Percentiles rank a stretch among this genome's conserved stretches.
Evolutionary conservation across 2,888 invertebrate species (phyloP).

Genomic region (Pachycephus smyrnensis): DNA sequence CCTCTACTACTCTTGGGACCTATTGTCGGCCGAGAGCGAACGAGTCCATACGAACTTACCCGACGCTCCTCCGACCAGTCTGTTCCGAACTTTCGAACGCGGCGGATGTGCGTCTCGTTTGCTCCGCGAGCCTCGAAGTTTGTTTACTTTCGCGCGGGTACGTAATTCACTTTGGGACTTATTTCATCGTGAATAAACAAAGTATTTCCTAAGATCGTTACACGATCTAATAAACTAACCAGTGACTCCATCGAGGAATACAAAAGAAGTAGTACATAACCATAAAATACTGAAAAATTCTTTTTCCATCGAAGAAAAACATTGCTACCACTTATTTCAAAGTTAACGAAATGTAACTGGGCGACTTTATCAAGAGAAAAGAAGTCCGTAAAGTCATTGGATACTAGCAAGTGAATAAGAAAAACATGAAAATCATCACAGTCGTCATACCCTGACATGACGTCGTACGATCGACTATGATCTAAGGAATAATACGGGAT

Average conservation of each 20-base stretch:
- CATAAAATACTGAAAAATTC: not conserved
- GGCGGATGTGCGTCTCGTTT: slow-evolving; percentile 1
- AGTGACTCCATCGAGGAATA: not conserved
- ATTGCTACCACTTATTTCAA: not conserved
- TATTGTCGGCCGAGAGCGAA: slow-evolving; percentile 6
- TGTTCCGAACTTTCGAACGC: slow-evolving; percentile 10
- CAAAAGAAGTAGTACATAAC: not conserved
- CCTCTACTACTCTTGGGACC: not conserved
- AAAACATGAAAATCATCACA: not conserved
- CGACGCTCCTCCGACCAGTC: slow-evolving; percentile 13
- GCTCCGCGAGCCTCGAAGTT: not conserved
- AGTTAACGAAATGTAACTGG: not conserved
- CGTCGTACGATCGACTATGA: not conserved
- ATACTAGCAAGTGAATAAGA: not conserved
- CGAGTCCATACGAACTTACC: not conserved
- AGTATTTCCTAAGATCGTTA: not conserved
- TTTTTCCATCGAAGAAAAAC: not conserved
- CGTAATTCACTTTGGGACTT: not conserved
- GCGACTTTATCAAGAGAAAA: not conserved
- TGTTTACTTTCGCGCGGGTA: not conserved
- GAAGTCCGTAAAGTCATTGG: not conserved
- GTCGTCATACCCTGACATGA: not conserved
- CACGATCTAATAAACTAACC: not conserved
- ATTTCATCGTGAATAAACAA: not conserved
- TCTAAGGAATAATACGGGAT: not conserved